Base-by-base conservation (phyloP, 2,797 vertebrate genomes). In the Xerus rutilus region DNA sequence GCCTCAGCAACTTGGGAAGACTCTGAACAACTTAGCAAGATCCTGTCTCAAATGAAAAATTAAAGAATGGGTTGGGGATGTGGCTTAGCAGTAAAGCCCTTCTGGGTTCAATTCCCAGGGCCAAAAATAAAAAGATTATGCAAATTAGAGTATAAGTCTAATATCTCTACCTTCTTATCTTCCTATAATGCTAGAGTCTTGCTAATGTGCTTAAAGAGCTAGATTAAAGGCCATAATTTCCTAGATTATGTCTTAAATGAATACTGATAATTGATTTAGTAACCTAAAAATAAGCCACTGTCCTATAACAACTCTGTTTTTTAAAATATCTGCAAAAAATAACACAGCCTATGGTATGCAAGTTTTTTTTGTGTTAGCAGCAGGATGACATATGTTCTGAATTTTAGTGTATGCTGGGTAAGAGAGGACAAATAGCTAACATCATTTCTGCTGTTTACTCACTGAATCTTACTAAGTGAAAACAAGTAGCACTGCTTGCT, bases 221-320 rank as follows among this genome's bases (percentile, higher is more conserved):
- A 77, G 77, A 94, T 96, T 93, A 97, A 93, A 84, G 83, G 49
- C 45, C 57, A 20, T 0, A 6, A n/a, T 82, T 89, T 91, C 67
- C 86, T 62, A 92, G 81, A 92, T 77, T 90, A 74, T 49, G 89
- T 74, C 20, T 25, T 69, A 43, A 7, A 25, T 69, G 93, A 96
- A 93, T 64, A 83, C 39, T 0, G 23, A 74, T 76, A 52, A 64
- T 64, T 96, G 83, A 83, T 49, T 82, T 57, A 65, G 30, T 59
- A 35, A 81, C 17, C 5, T 74, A 86, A 86, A 83, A 94, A 64
- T 73, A 93, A 96, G 64, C 69, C 20, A 5, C 64, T 81, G 73
- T 62, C 54, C 65, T 64, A 10, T 21, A 85, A 82, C 35, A 90
- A 81, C 3, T 9, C 35, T 73, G 13, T n/a, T 85, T 45, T 85